Evolutionary conservation across 2,113 vertebrate species (phyloP).

Genomic region (Ancistrus triradiatus): DNA sequence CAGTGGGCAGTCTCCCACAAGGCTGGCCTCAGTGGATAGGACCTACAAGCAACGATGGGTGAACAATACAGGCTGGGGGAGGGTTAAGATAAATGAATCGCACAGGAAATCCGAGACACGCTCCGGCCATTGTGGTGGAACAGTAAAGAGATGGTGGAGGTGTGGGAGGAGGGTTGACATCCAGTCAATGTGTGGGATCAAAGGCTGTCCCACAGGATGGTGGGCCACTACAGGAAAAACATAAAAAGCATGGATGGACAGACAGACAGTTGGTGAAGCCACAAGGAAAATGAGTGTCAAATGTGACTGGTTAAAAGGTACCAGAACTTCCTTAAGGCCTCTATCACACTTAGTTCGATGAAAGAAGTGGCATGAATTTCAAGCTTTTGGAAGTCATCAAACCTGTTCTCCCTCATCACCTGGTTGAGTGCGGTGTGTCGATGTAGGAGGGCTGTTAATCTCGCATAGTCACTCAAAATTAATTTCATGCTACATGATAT

Average conservation of each 20-base stretch:
- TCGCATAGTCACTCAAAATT: too few relatives aligned
- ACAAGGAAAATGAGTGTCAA: constrained; percentile 4
- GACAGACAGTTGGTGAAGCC: constrained; percentile 9
- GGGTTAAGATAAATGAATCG: constrained; percentile 19
- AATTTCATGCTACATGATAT: too few relatives aligned
- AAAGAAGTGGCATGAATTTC: not conserved
- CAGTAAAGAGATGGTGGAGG: constrained; percentile 10
- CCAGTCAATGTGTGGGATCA: constrained; percentile 26
- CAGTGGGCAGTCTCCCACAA: constrained; percentile 17
- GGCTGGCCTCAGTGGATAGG: constrained; percentile 12
- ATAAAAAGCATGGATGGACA: constrained; percentile 12
- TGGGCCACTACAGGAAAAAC: constrained; percentile 30
- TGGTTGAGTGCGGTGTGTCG: not conserved
- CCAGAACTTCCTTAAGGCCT: not conserved
- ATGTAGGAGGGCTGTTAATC: not conserved
- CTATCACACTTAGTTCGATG: not conserved
- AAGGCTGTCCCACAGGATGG: constrained; percentile 23
- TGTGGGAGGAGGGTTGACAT: constrained; percentile 25
- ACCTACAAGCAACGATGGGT: constrained; percentile 5
- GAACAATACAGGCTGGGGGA: constrained; percentile 28
- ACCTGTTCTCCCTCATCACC: constrained; percentile 5
- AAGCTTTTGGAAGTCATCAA: not conserved
- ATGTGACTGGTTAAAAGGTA: constrained; percentile 16
- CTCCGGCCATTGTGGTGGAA: constrained; percentile 29
- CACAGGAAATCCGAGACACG: constrained; percentile 32